Conservation (phyloP, 1,140 invertebrate genomes). For the Ptiloglossa arizonensis region DNA sequence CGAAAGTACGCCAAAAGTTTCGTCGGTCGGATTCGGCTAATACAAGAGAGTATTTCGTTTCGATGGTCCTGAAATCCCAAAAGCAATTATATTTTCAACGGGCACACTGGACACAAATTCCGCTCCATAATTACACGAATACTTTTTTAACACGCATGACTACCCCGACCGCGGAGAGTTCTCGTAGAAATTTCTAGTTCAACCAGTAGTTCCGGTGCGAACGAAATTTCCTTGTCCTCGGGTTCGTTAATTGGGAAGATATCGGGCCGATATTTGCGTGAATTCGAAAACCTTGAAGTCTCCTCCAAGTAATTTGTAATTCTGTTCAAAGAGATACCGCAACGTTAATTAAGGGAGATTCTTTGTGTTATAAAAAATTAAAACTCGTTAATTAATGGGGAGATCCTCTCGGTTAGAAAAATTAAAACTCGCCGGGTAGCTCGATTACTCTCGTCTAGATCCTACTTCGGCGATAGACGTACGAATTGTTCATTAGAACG, state of each 20-base stretch:
- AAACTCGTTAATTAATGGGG: no score
- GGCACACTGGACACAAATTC: constrained; percentile 5
- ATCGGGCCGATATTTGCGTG: no score
- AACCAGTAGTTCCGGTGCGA: not conserved
- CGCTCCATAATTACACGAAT: constrained; percentile 27
- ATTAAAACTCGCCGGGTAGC: no score
- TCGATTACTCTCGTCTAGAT: no score
- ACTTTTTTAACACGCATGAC: constrained; percentile 6
- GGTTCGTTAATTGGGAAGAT: no score
- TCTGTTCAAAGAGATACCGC: no score
- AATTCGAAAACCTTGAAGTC: no score
- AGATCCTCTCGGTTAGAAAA: no score
- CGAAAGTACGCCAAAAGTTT: constrained; percentile 11
- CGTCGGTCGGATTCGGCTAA: not conserved
- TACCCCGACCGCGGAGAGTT: not conserved
- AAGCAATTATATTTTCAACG: constrained; percentile 26
- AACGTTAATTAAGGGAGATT: no score
- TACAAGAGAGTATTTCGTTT: constrained; percentile 20
- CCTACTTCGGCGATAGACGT: not conserved
- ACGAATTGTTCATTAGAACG: constrained; percentile 1
- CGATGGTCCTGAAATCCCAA: not conserved
- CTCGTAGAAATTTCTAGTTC: not conserved
- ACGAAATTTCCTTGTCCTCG: not conserved
- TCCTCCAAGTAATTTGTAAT: no score
- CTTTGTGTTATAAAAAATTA: no score